Base-by-base conservation (phyloP, 1,140 invertebrate genomes). In the Leptopilina boulardi region DNA sequence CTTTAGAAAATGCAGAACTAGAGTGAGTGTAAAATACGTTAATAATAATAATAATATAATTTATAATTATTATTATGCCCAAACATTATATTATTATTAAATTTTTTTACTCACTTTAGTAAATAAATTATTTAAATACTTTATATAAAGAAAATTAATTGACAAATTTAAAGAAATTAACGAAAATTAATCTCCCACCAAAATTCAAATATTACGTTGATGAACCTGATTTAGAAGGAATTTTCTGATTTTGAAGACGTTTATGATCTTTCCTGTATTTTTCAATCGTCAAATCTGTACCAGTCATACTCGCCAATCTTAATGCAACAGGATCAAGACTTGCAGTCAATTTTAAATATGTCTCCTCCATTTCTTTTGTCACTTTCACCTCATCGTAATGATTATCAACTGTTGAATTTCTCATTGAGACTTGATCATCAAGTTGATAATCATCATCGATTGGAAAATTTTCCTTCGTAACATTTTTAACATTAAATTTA, bases 291-390 rank as follows among this genome's bases (percentile, higher is more conserved):
- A 91, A 74, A 70, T 89, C 89, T 0, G 84, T 59, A 6, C 77
- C 82, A 2, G 54, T 80, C 0, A 81, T 71, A 18, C 73, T 84
- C 1, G 87, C 74, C 1, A 90, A 59, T 30, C 84, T 82, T 2
- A 89, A 73, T 9, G 84, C 73, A 10, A 83, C 81, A 3, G 88
- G 85, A 74, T 90, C 88, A 19, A 91, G 77, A 78, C 89, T 89
- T 1, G 89, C 90, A 4, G 90, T 87, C 15, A 91, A 76, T 77
- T 90, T 91, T 23, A 90, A 71, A 83, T 91, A 91, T 59, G 87
- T 90, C 41, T 91, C 90, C 38, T 91, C 88, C 88, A 91, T 90
- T 71, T 90, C 88, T 77, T 89, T 89, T 19, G 90, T 90, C 9
- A 90, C 86, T 54, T 90, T 89, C 0, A 89, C 84, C 44, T 90